Base-by-base conservation (phyloP, 2,888 invertebrate genomes). In the Linnaemya tessellans region DNA sequence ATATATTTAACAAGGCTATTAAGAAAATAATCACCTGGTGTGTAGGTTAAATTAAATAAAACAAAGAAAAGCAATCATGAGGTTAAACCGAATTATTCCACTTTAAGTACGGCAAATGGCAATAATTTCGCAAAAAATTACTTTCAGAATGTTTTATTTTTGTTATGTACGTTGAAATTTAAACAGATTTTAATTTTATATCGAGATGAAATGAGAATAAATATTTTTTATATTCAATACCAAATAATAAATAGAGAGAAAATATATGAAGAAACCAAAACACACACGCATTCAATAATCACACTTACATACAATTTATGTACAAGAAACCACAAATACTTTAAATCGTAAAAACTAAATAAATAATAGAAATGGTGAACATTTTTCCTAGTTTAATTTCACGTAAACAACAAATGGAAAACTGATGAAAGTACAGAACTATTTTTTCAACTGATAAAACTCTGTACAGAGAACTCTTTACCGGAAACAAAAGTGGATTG, bases 1-100 rank as follows among this genome's bases (percentile, higher is more conserved):
- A 60, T 38, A 18, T 78, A 58, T 43, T 79, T 54, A 51, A 43
- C 62, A 79, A 79, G 78, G 51, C 62, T 62, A 79, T 51, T 70
- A 60, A n/a, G n/a, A n/a, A n/a, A n/a, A 41, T 49, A 62, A 79
- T 79, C 70, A 79, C 79, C 68, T 79, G 79, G 51, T 25, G 41
- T 18, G 54, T 51, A 54, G 54, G 60, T 60, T 30, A 38, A 43
- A 62, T 54, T 30, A 15, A 70, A 79, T 38, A 70, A 25, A 70
- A 54, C 41, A 70, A 7, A 67, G n/a, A 64, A n/a, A n/a, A 25
- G 13, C 43, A 10, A 60, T 60, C n/a, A 60, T 1, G 18, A 38
- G 38, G 18, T 10, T 3, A 18, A 8, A 11, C 9, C n/a, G 60
- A 38, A 35, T 4, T 11, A 1, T 0, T 18, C 18, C 18, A 38